Base-by-base conservation (phyloP, 2,797 vertebrate species). In the Acanthornis magna region DNA sequence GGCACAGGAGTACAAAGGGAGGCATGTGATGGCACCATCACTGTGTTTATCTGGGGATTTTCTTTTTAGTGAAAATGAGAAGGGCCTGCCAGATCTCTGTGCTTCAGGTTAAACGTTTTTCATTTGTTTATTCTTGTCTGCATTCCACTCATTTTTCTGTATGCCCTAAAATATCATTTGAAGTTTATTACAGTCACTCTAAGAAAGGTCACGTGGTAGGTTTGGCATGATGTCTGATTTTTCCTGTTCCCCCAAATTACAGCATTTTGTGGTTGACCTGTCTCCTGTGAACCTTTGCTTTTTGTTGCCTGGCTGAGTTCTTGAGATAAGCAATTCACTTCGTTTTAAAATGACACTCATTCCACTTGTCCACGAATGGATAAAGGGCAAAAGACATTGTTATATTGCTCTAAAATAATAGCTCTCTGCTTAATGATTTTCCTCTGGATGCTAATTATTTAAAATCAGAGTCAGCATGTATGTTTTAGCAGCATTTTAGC, bases 41-140 rank as follows among this genome's bases (percentile, higher is more conserved):
- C 40, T 0, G 0, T 75, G 72, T 87, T 95, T 93, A 71, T 87
- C 67, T 79, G 81, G 68, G 75, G 67, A 36, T 92, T 94, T 92
- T 93, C 82, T 92, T 74, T 91, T 47, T 21, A 78, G 85, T 55
- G 73, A 82, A 87, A 85, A 75, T 5, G 43, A 93, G 92, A 79
- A 84, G 73, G 34, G 26, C 45, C 45, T 93, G 92, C 91, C 94
- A 95, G 91, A 84, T 73, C 76, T 83, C 85, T 75, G 66, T 45
- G 92, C 87, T 92, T 58, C 92, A 96, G 92, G 91, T 96, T 89
- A 95, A 93, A 77, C 16, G 7, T 62, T 89, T 88, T 92, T 78
- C 43, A 78, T 93, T 91, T 96, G 91, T 88, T 96, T 96, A 91
- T 88, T 88, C 91, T 85, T 84, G 92, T 94, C 95, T 97, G 73